phyloP scores from a whole-genome alignment of 2,888 invertebrate species.

The Drosophila suboccidentalis region DNA sequence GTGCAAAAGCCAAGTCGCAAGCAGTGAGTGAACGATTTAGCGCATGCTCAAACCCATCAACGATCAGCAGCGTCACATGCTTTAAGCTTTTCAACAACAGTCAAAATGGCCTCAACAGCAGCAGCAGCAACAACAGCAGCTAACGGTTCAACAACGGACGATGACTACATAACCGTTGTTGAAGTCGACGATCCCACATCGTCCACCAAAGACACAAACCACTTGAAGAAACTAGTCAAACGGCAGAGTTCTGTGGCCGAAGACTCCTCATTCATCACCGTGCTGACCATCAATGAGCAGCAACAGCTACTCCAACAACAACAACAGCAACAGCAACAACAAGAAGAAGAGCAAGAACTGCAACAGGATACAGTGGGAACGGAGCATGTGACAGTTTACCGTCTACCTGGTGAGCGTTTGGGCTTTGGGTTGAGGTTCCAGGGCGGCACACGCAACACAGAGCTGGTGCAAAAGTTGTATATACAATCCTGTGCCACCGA shows the following conservation, averaged over 20 bases:
- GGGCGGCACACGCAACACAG: constrained; percentile 93
- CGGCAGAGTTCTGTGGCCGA: constrained; percentile 77
- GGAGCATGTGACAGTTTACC: constrained; percentile 92
- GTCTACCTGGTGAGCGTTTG: constrained; percentile 95
- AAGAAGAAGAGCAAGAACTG: constrained; percentile 21
- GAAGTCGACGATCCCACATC: constrained; percentile 87
- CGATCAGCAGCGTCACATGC: constrained; percentile 35
- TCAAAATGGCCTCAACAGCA: constrained; percentile 53
- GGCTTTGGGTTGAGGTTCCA: constrained; percentile 97
- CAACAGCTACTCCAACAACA: constrained; percentile 63
- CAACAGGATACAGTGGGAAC: constrained; percentile 84
- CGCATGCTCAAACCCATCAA: constrained; percentile 28
- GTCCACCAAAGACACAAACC: constrained; percentile 80
- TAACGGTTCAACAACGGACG: constrained; percentile 40
- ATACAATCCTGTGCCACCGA: constrained; percentile 95
- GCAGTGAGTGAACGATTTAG: constrained; percentile 8
- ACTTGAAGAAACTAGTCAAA: constrained; percentile 78
- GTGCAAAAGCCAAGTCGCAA: constrained; percentile 8
- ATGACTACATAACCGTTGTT: constrained; percentile 88
- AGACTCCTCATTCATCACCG: constrained; percentile 87
- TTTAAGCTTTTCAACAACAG: constrained; percentile 32
- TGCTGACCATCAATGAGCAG: constrained; percentile 87
- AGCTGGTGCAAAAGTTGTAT: constrained; percentile 92
- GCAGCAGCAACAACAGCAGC: constrained; percentile 17
- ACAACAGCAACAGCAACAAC: constrained; percentile 39